phyloP scores from a whole-genome alignment of 2,888 invertebrate species.

The Lasius fuliginosus region DNA sequence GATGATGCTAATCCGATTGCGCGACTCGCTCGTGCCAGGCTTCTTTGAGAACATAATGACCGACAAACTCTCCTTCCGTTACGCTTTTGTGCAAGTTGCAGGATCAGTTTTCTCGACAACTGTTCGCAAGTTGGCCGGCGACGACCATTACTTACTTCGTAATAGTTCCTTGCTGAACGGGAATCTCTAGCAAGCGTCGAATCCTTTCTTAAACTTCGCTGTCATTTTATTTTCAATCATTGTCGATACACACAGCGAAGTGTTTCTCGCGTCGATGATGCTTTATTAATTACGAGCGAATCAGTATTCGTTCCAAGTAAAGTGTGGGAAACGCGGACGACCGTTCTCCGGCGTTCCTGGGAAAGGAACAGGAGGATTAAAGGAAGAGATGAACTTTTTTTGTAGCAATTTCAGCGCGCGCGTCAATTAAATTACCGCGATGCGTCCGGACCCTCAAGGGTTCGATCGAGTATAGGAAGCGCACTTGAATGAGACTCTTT shows the following conservation, averaged over 20 bases:
- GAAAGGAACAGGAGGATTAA: conserved; percentile 83
- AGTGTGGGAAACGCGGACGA: conserved; percentile 71
- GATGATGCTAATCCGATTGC: conserved; percentile 61
- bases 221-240: neutral
- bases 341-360: conserved; percentile 65
- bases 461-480: conserved; percentile 76
- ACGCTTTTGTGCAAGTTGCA: conserved; percentile 44
- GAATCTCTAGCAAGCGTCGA: neutral
- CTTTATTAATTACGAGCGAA: conserved; percentile 42
- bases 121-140: conserved; percentile 23
- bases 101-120: conserved; percentile 40
- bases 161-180: neutral
- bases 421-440: conserved; percentile 83
- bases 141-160: conserved; percentile 10
- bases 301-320: conserved; percentile 41
- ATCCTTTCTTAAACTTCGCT: neutral
- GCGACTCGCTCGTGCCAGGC: conserved; percentile 59
- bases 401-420: conserved; percentile 78
- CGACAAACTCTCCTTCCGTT: conserved; percentile 48
- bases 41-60: conserved; percentile 53
- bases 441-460: conserved; percentile 76
- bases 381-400: conserved; percentile 78
- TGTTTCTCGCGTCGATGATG: neutral
- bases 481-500: conserved; percentile 71
- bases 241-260: neutral